Evolutionary conservation across 2,888 invertebrate genomes (phyloP).

Genomic region (Trichopoda pennipes): DNA sequence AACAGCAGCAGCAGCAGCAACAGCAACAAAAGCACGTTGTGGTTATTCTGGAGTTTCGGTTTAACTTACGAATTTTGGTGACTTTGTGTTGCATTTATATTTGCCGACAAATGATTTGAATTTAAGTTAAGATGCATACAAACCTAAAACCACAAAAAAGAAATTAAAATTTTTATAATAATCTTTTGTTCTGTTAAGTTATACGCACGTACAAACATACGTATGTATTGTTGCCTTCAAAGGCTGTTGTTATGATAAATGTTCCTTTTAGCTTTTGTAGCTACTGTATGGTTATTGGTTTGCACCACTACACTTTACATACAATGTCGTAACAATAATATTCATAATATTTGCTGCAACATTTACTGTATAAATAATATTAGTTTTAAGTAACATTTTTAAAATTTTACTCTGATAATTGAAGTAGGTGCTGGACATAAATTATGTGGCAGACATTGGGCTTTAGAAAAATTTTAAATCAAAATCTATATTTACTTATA

Average conservation of each 20-base stretch:
- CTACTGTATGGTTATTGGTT: conserved; percentile 62
- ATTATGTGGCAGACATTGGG: too few relatives aligned
- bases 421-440: too few relatives aligned
- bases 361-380: neutral
- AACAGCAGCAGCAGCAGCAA: conserved; percentile 5
- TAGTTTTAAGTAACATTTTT: neutral
- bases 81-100: conserved; percentile 58
- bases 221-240: neutral
- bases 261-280: conserved; percentile 18
- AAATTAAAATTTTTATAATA: conserved; percentile 56
- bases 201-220: too few relatives aligned
- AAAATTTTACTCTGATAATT: too few relatives aligned
- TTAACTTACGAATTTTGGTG: conserved; percentile 65
- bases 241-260: neutral
- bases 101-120: conserved; percentile 44
- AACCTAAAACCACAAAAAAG: conserved; percentile 54
- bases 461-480: too few relatives aligned
- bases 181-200: conserved; percentile 18
- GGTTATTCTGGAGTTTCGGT: conserved; percentile 44
- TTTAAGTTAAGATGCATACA: conserved; percentile 3
- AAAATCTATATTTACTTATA: too few relatives aligned
- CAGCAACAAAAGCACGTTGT: conserved; percentile 40
- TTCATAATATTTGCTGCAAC: conserved; percentile 3
- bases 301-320: neutral
- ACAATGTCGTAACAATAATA: conserved; percentile 25